Evolutionary conservation across 2,797 vertebrate species (phyloP).

Genomic region (Manis crassicaudata): DNA sequence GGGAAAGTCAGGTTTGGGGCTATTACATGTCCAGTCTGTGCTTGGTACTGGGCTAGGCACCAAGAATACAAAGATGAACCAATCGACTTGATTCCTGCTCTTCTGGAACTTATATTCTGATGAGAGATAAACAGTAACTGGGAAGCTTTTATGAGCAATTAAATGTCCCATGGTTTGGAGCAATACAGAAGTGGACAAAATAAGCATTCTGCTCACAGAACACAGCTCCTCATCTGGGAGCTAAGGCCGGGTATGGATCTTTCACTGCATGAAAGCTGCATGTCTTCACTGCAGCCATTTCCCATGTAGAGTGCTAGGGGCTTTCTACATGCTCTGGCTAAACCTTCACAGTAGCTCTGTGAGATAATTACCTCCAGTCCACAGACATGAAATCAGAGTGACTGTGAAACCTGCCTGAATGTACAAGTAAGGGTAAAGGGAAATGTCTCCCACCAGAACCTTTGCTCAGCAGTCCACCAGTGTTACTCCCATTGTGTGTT

Average conservation of each 20-base stretch:
- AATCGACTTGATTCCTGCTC: background rate
- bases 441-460: background rate
- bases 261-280: background rate
- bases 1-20: accelerated
- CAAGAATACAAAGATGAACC: background rate
- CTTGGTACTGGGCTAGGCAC: background rate
- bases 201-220: background rate
- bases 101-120: background rate
- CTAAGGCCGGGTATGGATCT: background rate
- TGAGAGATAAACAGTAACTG: background rate
- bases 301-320: background rate
- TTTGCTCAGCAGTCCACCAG: background rate
- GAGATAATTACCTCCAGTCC: background rate
- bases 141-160: background rate
- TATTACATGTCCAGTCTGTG: background rate
- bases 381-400: background rate
- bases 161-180: background rate
- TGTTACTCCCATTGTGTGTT: background rate
- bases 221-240: background rate
- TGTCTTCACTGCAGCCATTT: background rate
- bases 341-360: background rate
- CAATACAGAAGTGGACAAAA: background rate
- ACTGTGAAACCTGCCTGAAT: background rate
- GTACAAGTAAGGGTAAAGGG: background rate
- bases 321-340: background rate